phyloP scores from a whole-genome alignment of 2,113 vertebrate species.

The Motacilla alba region DNA sequence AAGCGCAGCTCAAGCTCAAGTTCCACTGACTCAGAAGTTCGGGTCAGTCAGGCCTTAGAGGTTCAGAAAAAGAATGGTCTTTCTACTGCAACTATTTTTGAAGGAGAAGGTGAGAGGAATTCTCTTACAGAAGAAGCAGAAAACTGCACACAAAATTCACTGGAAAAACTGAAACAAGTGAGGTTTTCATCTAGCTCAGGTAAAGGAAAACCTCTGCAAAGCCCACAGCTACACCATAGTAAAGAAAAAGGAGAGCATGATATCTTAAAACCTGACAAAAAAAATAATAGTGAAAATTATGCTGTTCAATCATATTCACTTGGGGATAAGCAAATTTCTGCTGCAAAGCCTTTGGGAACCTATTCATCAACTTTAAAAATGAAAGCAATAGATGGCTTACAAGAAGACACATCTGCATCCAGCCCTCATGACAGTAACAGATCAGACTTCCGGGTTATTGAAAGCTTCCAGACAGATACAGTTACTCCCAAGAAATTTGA shows the following conservation, averaged over 20 bases:
- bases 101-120: conserved; percentile 60
- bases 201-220: conserved; percentile 41
- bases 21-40: conserved; percentile 81
- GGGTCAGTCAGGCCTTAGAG: conserved; percentile 51
- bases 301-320: neutral
- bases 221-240: neutral
- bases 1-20: conserved; percentile 80
- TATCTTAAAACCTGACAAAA: conserved; percentile 67
- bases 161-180: conserved; percentile 82
- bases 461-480: neutral
- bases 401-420: neutral
- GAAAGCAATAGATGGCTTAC: neutral
- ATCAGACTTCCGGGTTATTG: neutral
- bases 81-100: conserved; percentile 56
- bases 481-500: neutral
- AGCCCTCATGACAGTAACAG: neutral
- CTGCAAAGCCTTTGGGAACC: neutral
- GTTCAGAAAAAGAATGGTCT: conserved; percentile 56
- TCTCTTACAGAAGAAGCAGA: conserved; percentile 17
- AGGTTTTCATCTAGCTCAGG: conserved; percentile 71
- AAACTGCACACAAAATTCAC: conserved; percentile 1
- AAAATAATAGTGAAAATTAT: neutral
- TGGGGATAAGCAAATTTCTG: neutral
- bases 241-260: conserved; percentile 70
- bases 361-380: neutral